Conservation (phyloP, 2,113 vertebrate genomes). For the Gobio gobio region DNA sequence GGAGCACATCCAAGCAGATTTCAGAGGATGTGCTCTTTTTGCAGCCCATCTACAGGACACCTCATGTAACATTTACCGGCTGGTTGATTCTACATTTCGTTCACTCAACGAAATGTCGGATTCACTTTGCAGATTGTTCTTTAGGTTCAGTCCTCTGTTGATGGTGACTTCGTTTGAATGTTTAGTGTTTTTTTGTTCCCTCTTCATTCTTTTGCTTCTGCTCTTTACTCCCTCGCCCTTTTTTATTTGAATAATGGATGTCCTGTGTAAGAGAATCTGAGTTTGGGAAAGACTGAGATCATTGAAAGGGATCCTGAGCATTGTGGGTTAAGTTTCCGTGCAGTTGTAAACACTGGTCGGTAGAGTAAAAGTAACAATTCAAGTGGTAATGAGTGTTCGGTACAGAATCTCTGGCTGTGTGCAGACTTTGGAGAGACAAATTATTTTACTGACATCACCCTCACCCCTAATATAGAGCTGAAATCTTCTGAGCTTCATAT, state of each 20-base stretch:
- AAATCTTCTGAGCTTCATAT: slow-evolving; percentile 12
- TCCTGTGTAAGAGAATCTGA: slow-evolving; percentile 40
- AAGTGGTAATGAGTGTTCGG: background rate
- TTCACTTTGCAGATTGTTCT: background rate
- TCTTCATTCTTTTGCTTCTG: background rate
- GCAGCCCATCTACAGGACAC: background rate
- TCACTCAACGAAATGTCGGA: background rate
- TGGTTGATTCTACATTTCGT: background rate
- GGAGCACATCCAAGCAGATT: background rate
- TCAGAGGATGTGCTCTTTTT: slow-evolving; percentile 10
- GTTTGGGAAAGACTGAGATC: slow-evolving; percentile 51
- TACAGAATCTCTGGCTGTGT: slow-evolving; percentile 7
- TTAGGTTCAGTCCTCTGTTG: background rate
- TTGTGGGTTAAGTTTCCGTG: slow-evolving; percentile 42
- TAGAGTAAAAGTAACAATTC: background rate
- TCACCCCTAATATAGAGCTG: background rate
- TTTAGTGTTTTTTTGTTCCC: slow-evolving; percentile 9
- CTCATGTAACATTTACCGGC: slow-evolving; percentile 1
- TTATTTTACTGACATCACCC: background rate
- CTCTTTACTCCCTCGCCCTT: background rate
- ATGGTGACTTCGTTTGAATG: background rate
- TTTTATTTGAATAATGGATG: slow-evolving; percentile 57
- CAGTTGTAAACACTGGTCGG: slow-evolving; percentile 8
- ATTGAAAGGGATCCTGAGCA: slow-evolving; percentile 46
- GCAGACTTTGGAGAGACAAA: slow-evolving; percentile 13